phyloP scores from a whole-genome alignment of 1,140 invertebrate species.

The Drosophila jambulina region DNA sequence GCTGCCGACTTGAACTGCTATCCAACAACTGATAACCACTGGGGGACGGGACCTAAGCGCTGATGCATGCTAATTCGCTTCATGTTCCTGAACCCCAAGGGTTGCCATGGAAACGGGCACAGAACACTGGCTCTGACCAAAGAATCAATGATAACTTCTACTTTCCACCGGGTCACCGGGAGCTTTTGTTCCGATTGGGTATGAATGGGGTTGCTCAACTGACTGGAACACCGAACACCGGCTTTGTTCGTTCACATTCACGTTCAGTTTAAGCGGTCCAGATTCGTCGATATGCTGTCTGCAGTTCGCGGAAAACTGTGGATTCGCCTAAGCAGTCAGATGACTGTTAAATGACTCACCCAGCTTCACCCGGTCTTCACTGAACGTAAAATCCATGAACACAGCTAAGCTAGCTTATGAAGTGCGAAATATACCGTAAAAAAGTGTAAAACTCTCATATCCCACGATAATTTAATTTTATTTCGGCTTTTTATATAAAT shows the following conservation, averaged over 20 bases:
- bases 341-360: constrained; percentile 12
- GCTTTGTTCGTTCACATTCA: constrained; percentile 23
- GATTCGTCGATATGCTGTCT: constrained; percentile 12
- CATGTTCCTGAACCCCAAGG: constrained; percentile 28
- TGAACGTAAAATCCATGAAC: background rate
- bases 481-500: background rate
- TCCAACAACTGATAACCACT: constrained; percentile 68
- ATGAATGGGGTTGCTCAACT: constrained; percentile 68
- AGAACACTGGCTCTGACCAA: constrained; percentile 41
- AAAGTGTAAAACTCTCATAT: background rate
- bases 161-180: constrained; percentile 34
- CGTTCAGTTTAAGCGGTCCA: constrained; percentile 16
- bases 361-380: background rate
- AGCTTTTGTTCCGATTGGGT: constrained; percentile 63
- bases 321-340: constrained; percentile 1
- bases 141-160: constrained; percentile 59
- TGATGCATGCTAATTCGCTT: constrained; percentile 42
- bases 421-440: background rate
- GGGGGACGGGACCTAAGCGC: constrained; percentile 36
- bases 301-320: background rate
- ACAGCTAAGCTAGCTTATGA: background rate
- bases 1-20: constrained; percentile 42
- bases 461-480: background rate
- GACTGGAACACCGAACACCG: constrained; percentile 73
- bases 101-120: constrained; percentile 60